Evolutionary conservation across 2,797 vertebrate species (phyloP).

Genomic region (Oreochromis mossambicus): DNA sequence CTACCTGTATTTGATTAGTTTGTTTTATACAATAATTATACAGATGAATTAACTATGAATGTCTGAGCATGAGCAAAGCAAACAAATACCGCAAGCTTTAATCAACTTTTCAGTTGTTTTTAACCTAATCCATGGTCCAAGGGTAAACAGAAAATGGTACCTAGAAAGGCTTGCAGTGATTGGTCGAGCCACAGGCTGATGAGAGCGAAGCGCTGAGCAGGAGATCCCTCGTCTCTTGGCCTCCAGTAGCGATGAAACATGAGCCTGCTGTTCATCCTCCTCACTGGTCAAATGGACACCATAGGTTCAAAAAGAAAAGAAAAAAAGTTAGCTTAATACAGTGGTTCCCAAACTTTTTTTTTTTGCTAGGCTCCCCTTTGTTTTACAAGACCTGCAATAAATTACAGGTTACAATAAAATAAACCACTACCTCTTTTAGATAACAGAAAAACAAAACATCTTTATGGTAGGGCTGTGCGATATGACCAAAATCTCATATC

Average conservation of each 20-base stretch:
- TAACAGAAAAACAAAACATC: neutral
- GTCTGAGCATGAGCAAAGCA: neutral
- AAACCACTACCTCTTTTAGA: neutral
- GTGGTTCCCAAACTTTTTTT: neutral
- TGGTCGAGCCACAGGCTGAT: slow-evolving; percentile 93
- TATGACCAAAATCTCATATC: too few species aligned
- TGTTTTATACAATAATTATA: neutral
- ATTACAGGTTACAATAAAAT: neutral
- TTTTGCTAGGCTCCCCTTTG: neutral
- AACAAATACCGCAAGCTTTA: neutral
- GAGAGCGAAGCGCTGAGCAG: slow-evolving; percentile 90
- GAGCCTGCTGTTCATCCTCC: slow-evolving; percentile 69
- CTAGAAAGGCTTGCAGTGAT: slow-evolving; percentile 83
- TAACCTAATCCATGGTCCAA: neutral
- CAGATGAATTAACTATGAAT: neutral
- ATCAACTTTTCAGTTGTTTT: neutral
- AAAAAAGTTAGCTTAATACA: neutral
- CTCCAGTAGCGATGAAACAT: slow-evolving; percentile 79
- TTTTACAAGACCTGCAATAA: neutral
- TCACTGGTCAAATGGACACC: slow-evolving; percentile 55
- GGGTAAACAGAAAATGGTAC: slow-evolving; percentile 55
- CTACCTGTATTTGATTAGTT: neutral
- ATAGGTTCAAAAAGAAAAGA: neutral
- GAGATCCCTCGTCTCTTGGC: slow-evolving; percentile 89
- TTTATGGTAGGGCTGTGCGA: too few species aligned